A percentile compares a stretch with the other conserved stretches of the same genome.
Evolutionary conservation across 1,140 invertebrate genomes (phyloP).

Genomic region (Aphelenchoides besseyi): DNA sequence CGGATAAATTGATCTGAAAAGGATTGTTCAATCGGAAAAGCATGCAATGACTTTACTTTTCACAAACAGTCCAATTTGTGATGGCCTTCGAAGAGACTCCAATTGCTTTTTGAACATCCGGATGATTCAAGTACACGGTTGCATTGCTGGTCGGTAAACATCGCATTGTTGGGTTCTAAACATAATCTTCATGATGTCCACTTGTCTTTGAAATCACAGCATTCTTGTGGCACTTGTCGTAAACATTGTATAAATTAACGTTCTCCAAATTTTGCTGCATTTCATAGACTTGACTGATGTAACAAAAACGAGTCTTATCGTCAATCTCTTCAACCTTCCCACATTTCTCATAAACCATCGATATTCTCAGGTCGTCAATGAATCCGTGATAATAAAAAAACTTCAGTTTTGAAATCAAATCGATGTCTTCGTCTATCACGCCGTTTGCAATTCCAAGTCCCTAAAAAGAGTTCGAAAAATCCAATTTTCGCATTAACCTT

Average conservation of each 20-base stretch:
- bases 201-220: neutral
- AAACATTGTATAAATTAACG: neutral
- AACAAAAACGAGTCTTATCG: neutral
- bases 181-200: neutral
- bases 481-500: conserved; percentile 1
- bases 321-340: neutral
- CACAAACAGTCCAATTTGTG: neutral
- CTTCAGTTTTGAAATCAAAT: neutral
- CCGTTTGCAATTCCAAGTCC: conserved; percentile 16
- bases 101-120: conserved; percentile 8
- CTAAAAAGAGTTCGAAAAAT: neutral
- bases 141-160: neutral
- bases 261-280: neutral
- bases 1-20: no score
- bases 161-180: neutral
- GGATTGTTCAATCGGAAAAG: no score
- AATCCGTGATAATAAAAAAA: neutral
- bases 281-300: no score
- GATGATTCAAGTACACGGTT: neutral
- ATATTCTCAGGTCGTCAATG: neutral
- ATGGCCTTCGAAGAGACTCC: neutral
- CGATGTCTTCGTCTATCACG: conserved; percentile 7
- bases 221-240: neutral
- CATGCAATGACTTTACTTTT: no score
- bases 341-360: neutral